These are phyloP conservation scores for Galeopterus variegatus DNA, from an alignment of 2,113 vertebrate genomes.

Conservation along the genomic window DNA sequence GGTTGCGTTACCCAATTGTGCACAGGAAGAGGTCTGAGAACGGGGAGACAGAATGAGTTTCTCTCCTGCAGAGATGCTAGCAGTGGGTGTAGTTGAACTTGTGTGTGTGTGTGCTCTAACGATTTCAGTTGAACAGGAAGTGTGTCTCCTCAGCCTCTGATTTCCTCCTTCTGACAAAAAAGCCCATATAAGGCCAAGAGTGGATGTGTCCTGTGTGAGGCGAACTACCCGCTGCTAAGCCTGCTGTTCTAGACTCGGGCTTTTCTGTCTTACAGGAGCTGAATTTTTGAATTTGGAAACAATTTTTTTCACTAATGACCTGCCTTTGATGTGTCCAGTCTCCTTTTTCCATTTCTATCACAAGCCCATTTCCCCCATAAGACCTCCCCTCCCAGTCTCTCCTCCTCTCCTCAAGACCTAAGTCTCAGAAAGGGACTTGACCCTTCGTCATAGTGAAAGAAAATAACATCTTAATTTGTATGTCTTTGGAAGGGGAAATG, in stretches of 20 bases:
- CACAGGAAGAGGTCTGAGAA: slow-evolving; percentile 17
- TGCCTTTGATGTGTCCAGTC: neutral
- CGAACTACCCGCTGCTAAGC: slow-evolving; percentile 52
- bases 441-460: neutral
- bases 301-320: neutral
- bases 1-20: neutral
- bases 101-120: neutral
- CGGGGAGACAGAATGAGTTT: neutral
- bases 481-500: neutral
- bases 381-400: neutral
- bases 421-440: neutral
- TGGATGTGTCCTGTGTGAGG: slow-evolving; percentile 19
- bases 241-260: neutral
- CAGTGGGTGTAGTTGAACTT: neutral
- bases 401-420: neutral
- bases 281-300: neutral
- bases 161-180: slow-evolving; percentile 87
- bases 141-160: slow-evolving; percentile 71
- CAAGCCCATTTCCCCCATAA: neutral
- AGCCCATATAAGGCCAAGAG: slow-evolving; percentile 89
- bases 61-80: neutral
- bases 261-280: neutral
- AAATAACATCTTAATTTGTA: neutral
- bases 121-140: slow-evolving; percentile 87
- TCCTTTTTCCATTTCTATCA: neutral